Conservation (phyloP, 1,140 invertebrate genomes). For the Acromyrmex charruanus region DNA sequence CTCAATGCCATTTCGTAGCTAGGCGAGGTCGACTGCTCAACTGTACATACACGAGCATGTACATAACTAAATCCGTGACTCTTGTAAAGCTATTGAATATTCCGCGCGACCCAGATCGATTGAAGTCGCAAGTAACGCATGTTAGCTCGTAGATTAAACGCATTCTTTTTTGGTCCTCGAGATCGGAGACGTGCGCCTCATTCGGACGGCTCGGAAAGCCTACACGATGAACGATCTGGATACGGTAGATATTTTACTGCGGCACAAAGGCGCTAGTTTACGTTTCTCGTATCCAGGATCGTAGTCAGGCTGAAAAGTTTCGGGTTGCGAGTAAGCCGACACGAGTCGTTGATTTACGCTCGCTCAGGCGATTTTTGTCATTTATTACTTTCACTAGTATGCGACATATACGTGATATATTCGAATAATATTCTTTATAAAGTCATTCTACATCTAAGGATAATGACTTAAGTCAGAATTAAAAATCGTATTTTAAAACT, state of each 20-base stretch:
- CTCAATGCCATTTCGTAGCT: slow-evolving; percentile 11
- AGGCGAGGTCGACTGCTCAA: slow-evolving; percentile 9
- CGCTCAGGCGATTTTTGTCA: background rate
- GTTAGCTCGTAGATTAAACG: slow-evolving; percentile 37
- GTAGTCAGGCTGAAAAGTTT: slow-evolving; percentile 41
- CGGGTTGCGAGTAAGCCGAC: slow-evolving; percentile 17
- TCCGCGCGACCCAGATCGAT: slow-evolving; percentile 56
- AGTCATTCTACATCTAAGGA: background rate
- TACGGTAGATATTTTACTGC: slow-evolving; percentile 54
- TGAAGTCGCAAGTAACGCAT: background rate
- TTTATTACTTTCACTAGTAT: slow-evolving; percentile 28
- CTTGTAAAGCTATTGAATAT: slow-evolving; percentile 47
- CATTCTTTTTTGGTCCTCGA: slow-evolving; percentile 44
- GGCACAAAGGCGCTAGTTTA: slow-evolving; percentile 45
- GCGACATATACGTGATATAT: background rate
- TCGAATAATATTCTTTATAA: slow-evolving; percentile 17
- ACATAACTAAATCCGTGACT: slow-evolving; percentile 25
- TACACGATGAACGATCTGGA: slow-evolving; percentile 17
- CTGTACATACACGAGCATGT: background rate
- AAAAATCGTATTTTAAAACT: background rate
- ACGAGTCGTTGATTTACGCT: slow-evolving; percentile 25
- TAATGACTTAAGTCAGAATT: background rate
- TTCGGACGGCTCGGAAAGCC: slow-evolving; percentile 7
- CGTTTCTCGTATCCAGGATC: background rate
- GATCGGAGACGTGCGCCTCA: background rate